phyloP scores from a whole-genome alignment of 2,888 invertebrate genomes.

The Drosophila kambysellisi region DNA sequence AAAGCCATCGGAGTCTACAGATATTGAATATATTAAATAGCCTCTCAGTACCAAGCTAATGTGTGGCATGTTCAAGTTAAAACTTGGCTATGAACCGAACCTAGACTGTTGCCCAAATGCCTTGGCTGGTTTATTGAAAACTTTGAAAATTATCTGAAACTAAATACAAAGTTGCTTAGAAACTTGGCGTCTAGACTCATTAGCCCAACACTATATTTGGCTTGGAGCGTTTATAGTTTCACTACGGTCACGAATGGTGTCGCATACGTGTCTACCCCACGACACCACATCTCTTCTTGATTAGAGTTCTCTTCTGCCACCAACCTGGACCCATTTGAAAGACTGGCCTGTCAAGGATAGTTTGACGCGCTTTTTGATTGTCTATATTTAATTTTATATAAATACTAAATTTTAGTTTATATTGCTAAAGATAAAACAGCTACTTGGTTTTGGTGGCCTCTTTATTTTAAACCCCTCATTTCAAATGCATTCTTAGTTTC shows the following conservation, averaged over 20 bases:
- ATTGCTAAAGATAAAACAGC: not conserved
- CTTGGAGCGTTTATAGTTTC: not conserved
- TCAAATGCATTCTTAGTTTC: too few species aligned
- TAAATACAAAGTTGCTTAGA: not conserved
- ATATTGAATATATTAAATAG: not conserved
- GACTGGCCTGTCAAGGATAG: not conserved
- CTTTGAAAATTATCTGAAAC: not conserved
- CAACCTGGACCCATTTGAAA: not conserved
- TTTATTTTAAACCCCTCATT: too few species aligned
- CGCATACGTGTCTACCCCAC: not conserved
- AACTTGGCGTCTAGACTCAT: not conserved
- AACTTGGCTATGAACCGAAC: too few species aligned
- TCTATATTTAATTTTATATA: not conserved
- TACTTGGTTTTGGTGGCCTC: not conserved
- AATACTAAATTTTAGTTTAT: not conserved
- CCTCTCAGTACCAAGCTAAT: not conserved
- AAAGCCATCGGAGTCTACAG: conserved; percentile 7
- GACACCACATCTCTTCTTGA: not conserved
- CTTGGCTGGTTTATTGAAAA: not conserved
- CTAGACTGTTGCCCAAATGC: not conserved
- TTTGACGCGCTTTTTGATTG: not conserved
- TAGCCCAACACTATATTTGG: not conserved
- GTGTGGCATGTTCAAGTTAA: not conserved
- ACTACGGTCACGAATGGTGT: not conserved
- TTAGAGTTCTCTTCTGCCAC: not conserved